These are phyloP conservation scores for Acrocephalus arundinaceus DNA, from an alignment of 2,113 vertebrate species.

Conservation along the genomic window DNA sequence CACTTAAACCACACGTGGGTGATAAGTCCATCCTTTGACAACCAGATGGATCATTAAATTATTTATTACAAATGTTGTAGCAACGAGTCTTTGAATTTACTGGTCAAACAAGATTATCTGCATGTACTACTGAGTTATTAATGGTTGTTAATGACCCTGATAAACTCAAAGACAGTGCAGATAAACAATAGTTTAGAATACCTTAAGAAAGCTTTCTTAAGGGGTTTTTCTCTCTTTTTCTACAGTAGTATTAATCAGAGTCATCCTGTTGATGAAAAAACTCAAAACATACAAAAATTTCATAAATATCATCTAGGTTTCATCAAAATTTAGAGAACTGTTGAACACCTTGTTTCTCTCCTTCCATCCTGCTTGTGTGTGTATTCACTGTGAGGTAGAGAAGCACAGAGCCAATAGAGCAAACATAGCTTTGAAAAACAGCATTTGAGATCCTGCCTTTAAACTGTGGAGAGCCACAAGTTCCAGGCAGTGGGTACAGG, in stretches of 20 bases:
- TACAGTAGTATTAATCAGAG: not conserved
- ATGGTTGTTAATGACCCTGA: not conserved
- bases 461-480: not conserved
- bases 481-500: not conserved
- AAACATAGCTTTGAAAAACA: not conserved
- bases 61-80: not conserved
- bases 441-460: not conserved
- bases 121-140: not conserved
- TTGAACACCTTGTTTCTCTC: not conserved
- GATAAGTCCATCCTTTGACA: not conserved
- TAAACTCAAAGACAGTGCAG: not conserved
- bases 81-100: not conserved
- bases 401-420: not conserved
- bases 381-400: not conserved
- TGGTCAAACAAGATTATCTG: not conserved
- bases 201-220: not conserved
- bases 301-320: not conserved
- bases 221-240: not conserved
- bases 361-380: not conserved
- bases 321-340: not conserved
- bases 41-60: not conserved
- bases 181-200: not conserved
- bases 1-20: fast-evolving
- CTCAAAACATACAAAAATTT: not conserved
- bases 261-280: not conserved